Evolutionary conservation across 2,797 vertebrate genomes (phyloP), one percentile per base, ranked within the genome.

Genomic region (Fringilla coelebs): DNA sequence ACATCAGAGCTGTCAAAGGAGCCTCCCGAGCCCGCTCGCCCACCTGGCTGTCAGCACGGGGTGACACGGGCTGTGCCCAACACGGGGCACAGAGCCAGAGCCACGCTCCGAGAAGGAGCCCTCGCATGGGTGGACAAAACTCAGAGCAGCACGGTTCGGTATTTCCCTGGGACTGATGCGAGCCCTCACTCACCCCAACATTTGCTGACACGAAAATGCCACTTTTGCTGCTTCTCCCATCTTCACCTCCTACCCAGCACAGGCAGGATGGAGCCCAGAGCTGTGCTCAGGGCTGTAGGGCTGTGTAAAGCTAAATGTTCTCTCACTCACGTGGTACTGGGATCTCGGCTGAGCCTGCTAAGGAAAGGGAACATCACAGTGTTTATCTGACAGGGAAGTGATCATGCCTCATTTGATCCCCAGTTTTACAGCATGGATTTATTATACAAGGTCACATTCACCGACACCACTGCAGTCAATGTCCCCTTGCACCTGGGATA

Each of bases 1-100:
- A 24, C 21, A 1, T 5, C 3, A 1, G 67, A 57, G 72, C 41
- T 80, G 41, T 4, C 72, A 36, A 8, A 73, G 7, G 20, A 71
- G 52, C 28, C 58, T 7, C 17, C 34, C 26, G 3, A 38, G 36
- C 61, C 58, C 7, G 0, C 38, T 71, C 4, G 0, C 31, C 60
- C 74, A 24, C 31, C 51, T 4, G 8, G 80, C 71, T 85, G 67
- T 4, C 52, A 43, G 74, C 88, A 21, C 4, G 32, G 63, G 48
- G 57, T 32, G 61, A 61, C 65, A 19, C 0, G 14, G 43, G 28
- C 1, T 7, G 70, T 8, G n/a, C 55, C 32, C 0, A 40, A 32
- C 48, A 8, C 0, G 2, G 7, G 45, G 32, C 12, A 5, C 16
- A 11, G 48, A 32, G 43, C 41, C 3, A 21, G 55, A 2, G 7